Percentiles rank a stretch among this genome's conserved stretches.
Conservation (phyloP, 2,888 invertebrate genomes). For the Agonopterix heracliana region DNA sequence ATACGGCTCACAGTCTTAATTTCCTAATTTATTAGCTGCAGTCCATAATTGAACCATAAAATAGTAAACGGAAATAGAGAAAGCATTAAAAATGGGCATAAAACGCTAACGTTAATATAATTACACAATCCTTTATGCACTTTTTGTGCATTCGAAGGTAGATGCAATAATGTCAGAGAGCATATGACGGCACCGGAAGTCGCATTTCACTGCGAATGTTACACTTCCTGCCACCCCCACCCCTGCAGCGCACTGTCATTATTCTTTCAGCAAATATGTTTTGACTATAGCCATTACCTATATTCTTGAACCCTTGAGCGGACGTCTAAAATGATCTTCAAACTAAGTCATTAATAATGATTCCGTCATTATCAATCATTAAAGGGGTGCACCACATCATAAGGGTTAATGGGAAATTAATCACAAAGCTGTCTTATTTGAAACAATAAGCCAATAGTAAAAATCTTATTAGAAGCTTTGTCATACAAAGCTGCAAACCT, state of each 20-base stretch:
- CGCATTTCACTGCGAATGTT: slow-evolving; percentile 60
- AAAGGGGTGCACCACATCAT: slow-evolving; percentile 30
- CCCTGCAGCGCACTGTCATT: slow-evolving; percentile 58
- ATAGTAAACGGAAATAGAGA: too few relatives aligned
- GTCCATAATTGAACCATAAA: too few relatives aligned
- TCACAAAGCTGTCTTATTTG: slow-evolving; percentile 6
- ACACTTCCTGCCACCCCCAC: slow-evolving; percentile 44
- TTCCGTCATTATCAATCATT: slow-evolving; percentile 57
- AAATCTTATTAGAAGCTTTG: background rate
- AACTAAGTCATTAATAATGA: slow-evolving; percentile 40
- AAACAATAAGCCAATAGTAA: background rate
- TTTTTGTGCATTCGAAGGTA: slow-evolving; percentile 17
- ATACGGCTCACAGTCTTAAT: too few relatives aligned
- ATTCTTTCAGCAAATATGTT: slow-evolving; percentile 72
- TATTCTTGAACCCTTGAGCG: slow-evolving; percentile 20
- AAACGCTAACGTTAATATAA: slow-evolving; percentile 8
- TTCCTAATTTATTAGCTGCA: too few relatives aligned
- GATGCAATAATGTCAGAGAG: slow-evolving; percentile 25
- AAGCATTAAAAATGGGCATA: background rate
- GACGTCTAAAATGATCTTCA: slow-evolving; percentile 42
- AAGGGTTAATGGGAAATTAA: background rate
- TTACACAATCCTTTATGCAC: slow-evolving; percentile 16
- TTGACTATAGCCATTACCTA: slow-evolving; percentile 63
- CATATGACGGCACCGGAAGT: slow-evolving; percentile 57
- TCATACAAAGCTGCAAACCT: too few relatives aligned